phyloP scores from a whole-genome alignment of 1,140 invertebrate species.

The Akabosia matsudoensis region DNA sequence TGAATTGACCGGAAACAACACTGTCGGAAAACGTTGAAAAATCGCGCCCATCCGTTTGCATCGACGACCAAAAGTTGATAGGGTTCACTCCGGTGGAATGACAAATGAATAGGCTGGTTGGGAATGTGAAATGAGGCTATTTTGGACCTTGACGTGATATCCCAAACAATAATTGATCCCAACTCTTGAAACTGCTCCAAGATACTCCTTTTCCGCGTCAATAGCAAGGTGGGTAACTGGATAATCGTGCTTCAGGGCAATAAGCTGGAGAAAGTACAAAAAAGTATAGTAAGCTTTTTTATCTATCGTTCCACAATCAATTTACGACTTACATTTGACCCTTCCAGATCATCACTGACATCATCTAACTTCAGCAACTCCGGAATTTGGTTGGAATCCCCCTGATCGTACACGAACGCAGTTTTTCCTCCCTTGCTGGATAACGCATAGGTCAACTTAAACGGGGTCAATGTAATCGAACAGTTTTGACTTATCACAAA shows the following conservation, averaged over 20 bases:
- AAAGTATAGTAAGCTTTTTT: no score
- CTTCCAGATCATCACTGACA: not conserved
- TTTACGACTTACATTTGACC: not conserved
- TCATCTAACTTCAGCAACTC: not conserved
- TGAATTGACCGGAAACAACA: not conserved
- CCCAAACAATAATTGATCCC: slow-evolving; percentile 2
- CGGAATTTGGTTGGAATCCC: not conserved
- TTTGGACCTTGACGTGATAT: not conserved
- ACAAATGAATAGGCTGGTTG: not conserved
- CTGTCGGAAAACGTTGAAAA: not conserved
- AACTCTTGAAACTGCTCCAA: not conserved
- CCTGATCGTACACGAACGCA: not conserved
- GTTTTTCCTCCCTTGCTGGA: not conserved
- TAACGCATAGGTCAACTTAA: not conserved
- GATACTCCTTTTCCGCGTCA: not conserved
- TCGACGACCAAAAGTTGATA: slow-evolving; percentile 3
- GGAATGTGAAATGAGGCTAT: slow-evolving; percentile 6
- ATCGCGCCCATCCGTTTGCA: not conserved
- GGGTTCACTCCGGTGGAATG: slow-evolving; percentile 6
- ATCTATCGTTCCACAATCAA: not conserved
- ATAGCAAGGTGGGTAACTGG: slow-evolving; percentile 1
- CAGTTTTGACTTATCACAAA: slow-evolving; percentile 7
- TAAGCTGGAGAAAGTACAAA: not conserved
- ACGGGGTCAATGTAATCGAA: not conserved
- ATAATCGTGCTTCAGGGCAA: not conserved